Evolutionary conservation across 1,140 invertebrate genomes (phyloP), one percentile per base, ranked within the genome.

Genomic region (Lethrus apterus): DNA sequence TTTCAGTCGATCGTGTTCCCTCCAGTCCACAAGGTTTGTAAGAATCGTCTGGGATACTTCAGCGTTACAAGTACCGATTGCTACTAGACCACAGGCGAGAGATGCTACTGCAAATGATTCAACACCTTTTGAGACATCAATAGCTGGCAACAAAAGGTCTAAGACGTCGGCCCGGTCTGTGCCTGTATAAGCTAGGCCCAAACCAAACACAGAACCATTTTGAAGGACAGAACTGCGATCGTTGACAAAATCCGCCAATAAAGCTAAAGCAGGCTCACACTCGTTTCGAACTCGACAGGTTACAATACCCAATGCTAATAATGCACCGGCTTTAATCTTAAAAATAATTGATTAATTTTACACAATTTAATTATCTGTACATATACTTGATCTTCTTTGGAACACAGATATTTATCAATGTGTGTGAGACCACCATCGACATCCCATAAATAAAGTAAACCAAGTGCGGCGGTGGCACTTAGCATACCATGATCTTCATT

Each of bases 51-150:
- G 80, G 0, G 88, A 84, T 0, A 92, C 84, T 59, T 88, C 86
- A n/a, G 80, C 79, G 67, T 97, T 93, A 58, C 86, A 92, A 2
- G 91, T 93, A 8, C 93, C 93, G 11, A 98, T 89, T 32, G 89
- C 83, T 20, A 99, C 92, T 67, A 99, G 80, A 38, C 96, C 95
- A 58, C 92, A 83, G 2, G 94, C 83, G 8, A 99, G 67, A 30
- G 90, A 90, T 11, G 94, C 84, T 35, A 98, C 78, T 2, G 92
- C 93, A 47, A 96, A 76, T 4, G 96, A 85, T 76, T 99, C 95
- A 11, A 67, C 75, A 13, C 76, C 75, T 50, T 79, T 79, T 1
- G 71, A 63, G 56, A 82, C 78, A 20, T 71, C 67, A 24, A 89
- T 63, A 10, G 83, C 79, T 18, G 81, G 80, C 3, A 80, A 62